These are phyloP conservation scores for Bujurquina vittata DNA, from an alignment of 2,113 vertebrate species.

Conservation along the genomic window DNA sequence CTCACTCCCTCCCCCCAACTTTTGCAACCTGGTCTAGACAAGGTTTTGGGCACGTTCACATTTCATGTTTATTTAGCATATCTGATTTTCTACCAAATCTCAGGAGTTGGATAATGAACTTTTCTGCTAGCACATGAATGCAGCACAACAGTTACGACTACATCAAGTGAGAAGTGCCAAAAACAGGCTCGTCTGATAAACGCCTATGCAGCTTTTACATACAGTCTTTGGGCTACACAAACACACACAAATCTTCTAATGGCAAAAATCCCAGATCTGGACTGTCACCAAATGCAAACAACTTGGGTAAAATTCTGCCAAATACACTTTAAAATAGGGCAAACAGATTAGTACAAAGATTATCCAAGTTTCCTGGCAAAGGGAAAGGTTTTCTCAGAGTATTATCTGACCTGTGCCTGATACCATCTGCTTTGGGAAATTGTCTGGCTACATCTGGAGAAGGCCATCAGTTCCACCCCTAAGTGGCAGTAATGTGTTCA, in stretches of 20 bases:
- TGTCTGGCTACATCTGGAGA: conserved; percentile 41
- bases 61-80: background rate
- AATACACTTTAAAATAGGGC: background rate
- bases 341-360: conserved; percentile 9
- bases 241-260: background rate
- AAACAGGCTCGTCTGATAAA: background rate
- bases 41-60: background rate
- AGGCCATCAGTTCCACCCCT: conserved; percentile 46
- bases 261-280: conserved; percentile 22
- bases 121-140: background rate
- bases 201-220: background rate
- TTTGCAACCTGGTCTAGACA: background rate
- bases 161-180: background rate
- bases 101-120: background rate
- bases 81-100: background rate
- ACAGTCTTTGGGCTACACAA: background rate
- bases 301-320: conserved; percentile 9
- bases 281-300: conserved; percentile 5
- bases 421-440: conserved; percentile 48
- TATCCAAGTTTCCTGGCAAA: conserved; percentile 23
- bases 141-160: background rate
- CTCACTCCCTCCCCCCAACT: background rate
- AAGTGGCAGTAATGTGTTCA: conserved; percentile 61
- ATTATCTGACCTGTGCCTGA: conserved; percentile 47
- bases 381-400: background rate